Evolutionary conservation across 2,888 invertebrate species (phyloP).

Genomic region (Spilarctia lutea): DNA sequence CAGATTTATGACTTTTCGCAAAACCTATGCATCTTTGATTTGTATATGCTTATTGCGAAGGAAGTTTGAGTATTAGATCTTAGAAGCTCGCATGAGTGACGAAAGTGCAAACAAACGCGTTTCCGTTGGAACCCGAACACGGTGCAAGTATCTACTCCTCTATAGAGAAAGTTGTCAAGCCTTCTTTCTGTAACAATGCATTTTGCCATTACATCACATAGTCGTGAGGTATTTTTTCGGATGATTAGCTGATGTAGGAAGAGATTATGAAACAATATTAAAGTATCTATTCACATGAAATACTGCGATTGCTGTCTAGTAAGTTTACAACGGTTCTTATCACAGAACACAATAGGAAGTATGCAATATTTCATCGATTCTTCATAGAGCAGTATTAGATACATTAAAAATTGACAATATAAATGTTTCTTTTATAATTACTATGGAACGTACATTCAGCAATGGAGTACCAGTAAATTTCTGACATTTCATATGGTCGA

Average conservation of each 20-base stretch:
- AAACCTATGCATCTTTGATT: constrained; percentile 32
- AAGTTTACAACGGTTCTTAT: constrained; percentile 20
- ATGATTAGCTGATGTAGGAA: constrained; percentile 47
- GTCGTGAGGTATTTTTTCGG: constrained; percentile 45
- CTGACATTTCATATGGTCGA: neutral
- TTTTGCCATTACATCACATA: constrained; percentile 51
- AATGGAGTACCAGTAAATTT: neutral
- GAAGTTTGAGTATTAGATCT: constrained; percentile 52
- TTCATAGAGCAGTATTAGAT: neutral
- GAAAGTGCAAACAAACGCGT: constrained; percentile 54
- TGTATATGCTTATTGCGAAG: constrained; percentile 38
- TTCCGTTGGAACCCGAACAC: constrained; percentile 47
- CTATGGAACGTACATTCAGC: neutral
- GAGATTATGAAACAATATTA: constrained; percentile 45
- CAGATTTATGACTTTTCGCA: constrained; percentile 36
- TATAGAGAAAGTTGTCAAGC: constrained; percentile 61
- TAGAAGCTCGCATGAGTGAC: constrained; percentile 49
- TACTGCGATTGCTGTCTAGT: constrained; percentile 34
- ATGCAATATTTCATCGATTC: neutral
- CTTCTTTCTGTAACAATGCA: constrained; percentile 56
- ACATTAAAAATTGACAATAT: neutral
- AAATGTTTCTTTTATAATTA: neutral
- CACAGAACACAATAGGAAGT: neutral
- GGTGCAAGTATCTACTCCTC: constrained; percentile 32
- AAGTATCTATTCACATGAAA: constrained; percentile 27